Evolutionary conservation across 2,113 vertebrate genomes (phyloP), one percentile per base, ranked within the genome.

Genomic region (Halichoeres trimaculatus): DNA sequence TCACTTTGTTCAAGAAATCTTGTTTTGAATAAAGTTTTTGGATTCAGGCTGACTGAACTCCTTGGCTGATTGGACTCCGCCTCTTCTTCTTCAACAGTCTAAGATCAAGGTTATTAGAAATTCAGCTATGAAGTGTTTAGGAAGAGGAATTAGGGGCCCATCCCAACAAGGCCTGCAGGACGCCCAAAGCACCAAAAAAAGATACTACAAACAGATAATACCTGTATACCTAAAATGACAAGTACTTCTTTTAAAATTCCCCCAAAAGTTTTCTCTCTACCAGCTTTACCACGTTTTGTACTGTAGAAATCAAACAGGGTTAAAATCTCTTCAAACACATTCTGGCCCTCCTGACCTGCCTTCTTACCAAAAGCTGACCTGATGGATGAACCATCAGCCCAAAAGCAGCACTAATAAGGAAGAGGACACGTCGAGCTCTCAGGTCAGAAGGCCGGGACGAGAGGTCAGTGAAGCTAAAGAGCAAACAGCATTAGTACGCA

Each of bases 401-500:
- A 54, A 66, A 76, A 64, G 20, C 24, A 10, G 56, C 63, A 77
- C 67, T 80, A 80, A 88, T 53, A 20, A 80, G 58, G 56, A 70
- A 38, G 35, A 26, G 17, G 58, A 53, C 76, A 34, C 13, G 3
- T 51, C 14, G 38, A 48, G 54, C 38, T 69, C 36, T 62, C 36
- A 24, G 69, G 61, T 57, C 36, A 61, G 56, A 67, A 12, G 52
- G 34, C 41, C 36, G 2, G 51, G 38, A 40, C 19, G 23, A 59
- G 26, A 47, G 67, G 67, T 79, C 54, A 36, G 9, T 0, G 12
- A 53, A 50, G 43, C n/a, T 19, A 59, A 45, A 64, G 45, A 66
- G 20, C 43, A 52, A 8, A 16, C 54, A 30, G 40, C 26, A 59
- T 69, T 35, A 58, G 54, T 55, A 45, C 2, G 11, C 12, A 20